Evolutionary conservation across 2,888 invertebrate species (phyloP), one percentile per base, ranked within the genome.

Genomic region (Carpatolechia fugitivella): DNA sequence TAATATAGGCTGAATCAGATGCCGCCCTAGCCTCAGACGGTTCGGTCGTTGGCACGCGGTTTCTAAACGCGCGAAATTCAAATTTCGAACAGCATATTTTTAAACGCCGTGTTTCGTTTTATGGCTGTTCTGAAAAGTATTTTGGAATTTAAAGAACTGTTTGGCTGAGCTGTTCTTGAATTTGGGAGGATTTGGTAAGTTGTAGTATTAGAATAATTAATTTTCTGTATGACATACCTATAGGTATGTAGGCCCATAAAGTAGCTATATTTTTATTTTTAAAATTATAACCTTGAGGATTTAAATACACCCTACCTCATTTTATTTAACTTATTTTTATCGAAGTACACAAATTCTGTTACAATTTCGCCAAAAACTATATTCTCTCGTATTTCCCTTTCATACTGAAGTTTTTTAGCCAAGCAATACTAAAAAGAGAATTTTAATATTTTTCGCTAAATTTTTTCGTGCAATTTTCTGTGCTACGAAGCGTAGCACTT

Each of bases 1-100:
- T 72, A 71, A 70, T 74, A 74, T 72, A 73, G 74, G 72, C 74
- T 72, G 68, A 63, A 63, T 70, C 74, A 84, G 80, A 80, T 69
- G 73, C 78, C 78, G 76, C 77, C 75, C 67, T 70, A 60, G 72
- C 69, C 69, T 63, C 66, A 60, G 54, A 61, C 62, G 59, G 72
- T 66, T 56, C 72, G 73, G 75, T 70, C 79, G 76, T 62, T 53
- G 59, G 58, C 55, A 60, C 63, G 59, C 56, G 61, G 64, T 60
- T 41, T 18, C 57, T 55, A 60, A 61, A 60, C 59, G 55, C 65
- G 64, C 62, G 58, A 65, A 68, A 56, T 61, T 69, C 52, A 62
- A 64, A 67, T 69, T 67, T 66, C 58, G 56, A 60, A 63, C 59
- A 56, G 64, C 16, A 58, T 54, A 55, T 52, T 52, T 60, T 57